Evolutionary conservation across 2,113 vertebrate genomes (phyloP).

Genomic region (Ibidorhyncha struthersii): DNA sequence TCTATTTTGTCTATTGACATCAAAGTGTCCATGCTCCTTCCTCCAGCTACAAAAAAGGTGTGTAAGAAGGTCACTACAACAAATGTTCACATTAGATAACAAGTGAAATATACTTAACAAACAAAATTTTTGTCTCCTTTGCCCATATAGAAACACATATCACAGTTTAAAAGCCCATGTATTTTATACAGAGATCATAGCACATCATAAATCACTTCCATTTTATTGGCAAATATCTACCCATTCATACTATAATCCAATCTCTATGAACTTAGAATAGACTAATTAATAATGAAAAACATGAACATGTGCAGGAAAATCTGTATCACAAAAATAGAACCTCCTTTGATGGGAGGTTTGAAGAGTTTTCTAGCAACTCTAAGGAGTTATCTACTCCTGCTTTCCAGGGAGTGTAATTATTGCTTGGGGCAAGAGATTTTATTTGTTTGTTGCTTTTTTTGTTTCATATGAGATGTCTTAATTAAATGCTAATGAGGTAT

Average conservation of each 20-base stretch:
- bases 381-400: neutral
- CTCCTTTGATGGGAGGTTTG: neutral
- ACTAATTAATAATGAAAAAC: neutral
- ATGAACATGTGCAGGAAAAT: neutral
- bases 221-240: neutral
- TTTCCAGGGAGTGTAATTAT: neutral
- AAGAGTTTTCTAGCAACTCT: neutral
- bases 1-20: neutral
- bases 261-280: neutral
- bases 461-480: neutral
- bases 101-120: neutral
- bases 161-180: neutral
- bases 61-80: neutral
- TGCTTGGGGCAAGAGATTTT: neutral
- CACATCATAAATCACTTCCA: neutral
- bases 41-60: neutral
- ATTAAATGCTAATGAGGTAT: neutral
- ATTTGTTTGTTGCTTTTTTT: neutral
- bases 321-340: neutral
- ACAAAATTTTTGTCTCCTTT: neutral
- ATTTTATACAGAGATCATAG: neutral
- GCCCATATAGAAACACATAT: neutral
- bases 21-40: neutral
- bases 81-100: neutral
- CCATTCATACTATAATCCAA: neutral